A percentile compares a stretch with the other conserved stretches of the same genome.
These are phyloP conservation scores for Saxidomus purpurata DNA, from an alignment of 1,140 invertebrate genomes.

Conservation along the genomic window DNA sequence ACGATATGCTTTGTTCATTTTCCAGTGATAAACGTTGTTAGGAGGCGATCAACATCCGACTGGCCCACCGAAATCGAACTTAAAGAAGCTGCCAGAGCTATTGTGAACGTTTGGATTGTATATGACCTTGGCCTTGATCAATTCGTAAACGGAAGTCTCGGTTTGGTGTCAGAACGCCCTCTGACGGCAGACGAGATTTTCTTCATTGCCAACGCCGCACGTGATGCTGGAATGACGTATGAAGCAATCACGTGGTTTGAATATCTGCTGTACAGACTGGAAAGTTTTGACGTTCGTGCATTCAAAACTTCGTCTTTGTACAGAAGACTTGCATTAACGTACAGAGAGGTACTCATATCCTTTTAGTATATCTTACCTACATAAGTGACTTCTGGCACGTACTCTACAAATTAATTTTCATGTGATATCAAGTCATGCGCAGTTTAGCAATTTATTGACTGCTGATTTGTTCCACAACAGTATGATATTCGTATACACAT, in stretches of 20 bases:
- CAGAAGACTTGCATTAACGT: conserved; percentile 20
- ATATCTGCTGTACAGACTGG: conserved; percentile 18
- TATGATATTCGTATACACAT: too few relatives aligned
- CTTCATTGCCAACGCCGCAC: conserved; percentile 46
- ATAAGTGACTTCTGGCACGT: too few relatives aligned
- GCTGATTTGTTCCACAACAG: too few relatives aligned
- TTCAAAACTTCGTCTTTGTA: conserved; percentile 47
- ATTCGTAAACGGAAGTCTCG: neutral
- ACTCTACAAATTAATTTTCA: neutral
- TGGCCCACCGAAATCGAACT: conserved; percentile 50
- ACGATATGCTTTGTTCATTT: neutral
- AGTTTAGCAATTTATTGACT: neutral
- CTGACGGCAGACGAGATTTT: conserved; percentile 47
- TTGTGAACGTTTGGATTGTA: conserved; percentile 57
- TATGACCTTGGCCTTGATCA: conserved; percentile 54
- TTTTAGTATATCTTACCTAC: too few relatives aligned
- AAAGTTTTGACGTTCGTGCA: neutral
- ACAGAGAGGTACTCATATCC: conserved; percentile 25
- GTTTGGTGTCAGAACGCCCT: neutral
- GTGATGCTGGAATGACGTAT: conserved; percentile 39
- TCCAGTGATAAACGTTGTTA: conserved; percentile 47
- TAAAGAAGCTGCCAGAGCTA: conserved; percentile 29
- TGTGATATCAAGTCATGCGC: neutral
- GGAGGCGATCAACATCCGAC: neutral
- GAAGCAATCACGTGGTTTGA: conserved; percentile 64